Evolutionary conservation across 2,797 vertebrate genomes (phyloP), one percentile per base, ranked within the genome.

Genomic region (Melanotaenia nigrans): DNA sequence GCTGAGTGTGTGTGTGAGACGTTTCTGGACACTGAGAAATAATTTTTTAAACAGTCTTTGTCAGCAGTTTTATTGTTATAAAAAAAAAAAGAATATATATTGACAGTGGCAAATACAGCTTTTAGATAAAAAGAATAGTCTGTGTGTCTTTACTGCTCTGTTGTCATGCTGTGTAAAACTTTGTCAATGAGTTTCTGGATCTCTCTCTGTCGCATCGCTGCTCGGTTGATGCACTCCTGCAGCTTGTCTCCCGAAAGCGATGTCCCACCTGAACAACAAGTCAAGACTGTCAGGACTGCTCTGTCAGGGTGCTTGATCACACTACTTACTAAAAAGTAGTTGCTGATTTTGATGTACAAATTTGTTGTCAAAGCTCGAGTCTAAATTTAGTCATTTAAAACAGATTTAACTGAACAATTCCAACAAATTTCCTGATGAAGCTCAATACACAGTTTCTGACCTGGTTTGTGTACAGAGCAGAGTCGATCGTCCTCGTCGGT

Each of bases 71-170:
- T 95, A 95, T 95, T 95, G 93, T 94, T 93, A 93, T 95, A 92
- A 94, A 90, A 94, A 93, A 84, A 93, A 94, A 91, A 94, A 94
- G 90, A 94, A 95, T 94, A 96, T 98, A 95, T 95, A 95, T 97
- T 96, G 94, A 94, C 95, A 93, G 90, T 94, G 95, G 93, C 95
- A 97, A 97, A 97, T 97, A 97, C 94, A 97, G 90, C 95, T 97
- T 97, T 97, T 98, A 97, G 94, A 96, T 92, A 93, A 87, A 90
- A 73, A 60, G 22, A 40, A 0, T 56, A 75, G 81, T 93, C 90
- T 76, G 55, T 30, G 94, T 78, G 62, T 91, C 65, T 81, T 92
- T 71, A 88, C 85, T 87, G 60, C 81, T 91, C 73, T 1, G 91
- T 82, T 72, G 92, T 95, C 67, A 95, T 72, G 73, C 97, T 97